A percentile compares a stretch with the other conserved stretches of the same genome.
Evolutionary conservation across 2,888 invertebrate genomes (phyloP).

Genomic region (Drosophila barbarae): DNA sequence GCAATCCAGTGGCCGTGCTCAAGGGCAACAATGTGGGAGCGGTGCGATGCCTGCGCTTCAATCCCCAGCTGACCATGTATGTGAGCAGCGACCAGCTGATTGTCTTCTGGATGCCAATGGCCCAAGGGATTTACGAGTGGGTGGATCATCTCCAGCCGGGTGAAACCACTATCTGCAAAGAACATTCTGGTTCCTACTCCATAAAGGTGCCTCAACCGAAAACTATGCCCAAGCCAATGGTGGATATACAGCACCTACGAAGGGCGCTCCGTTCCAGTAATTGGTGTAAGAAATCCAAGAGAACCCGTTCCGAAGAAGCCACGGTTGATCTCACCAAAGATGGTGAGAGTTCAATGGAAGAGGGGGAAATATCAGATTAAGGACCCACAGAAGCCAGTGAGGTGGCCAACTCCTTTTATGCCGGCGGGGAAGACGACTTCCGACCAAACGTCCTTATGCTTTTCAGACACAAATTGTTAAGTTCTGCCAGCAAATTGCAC

Average conservation of each 20-base stretch:
- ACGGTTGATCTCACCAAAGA: constrained; percentile 1
- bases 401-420: constrained; percentile 38
- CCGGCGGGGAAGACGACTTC: constrained; percentile 23
- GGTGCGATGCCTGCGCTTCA: constrained; percentile 46
- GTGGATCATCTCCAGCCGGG: constrained; percentile 5
- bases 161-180: background rate
- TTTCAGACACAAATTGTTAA: constrained; percentile 63
- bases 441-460: constrained; percentile 40
- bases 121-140: constrained; percentile 27
- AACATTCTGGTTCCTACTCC: background rate
- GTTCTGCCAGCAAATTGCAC: constrained; percentile 68
- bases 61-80: constrained; percentile 52
- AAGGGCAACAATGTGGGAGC: constrained; percentile 27
- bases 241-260: background rate
- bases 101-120: constrained; percentile 47
- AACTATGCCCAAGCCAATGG: constrained; percentile 1
- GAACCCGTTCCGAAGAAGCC: background rate
- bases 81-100: constrained; percentile 42
- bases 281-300: background rate
- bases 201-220: background rate
- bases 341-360: constrained; percentile 16
- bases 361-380: constrained; percentile 49
- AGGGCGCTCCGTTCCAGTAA: background rate
- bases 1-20: constrained; percentile 26
- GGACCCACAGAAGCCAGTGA: background rate